A percentile compares a stretch with the other conserved stretches of the same genome.
Conservation (phyloP, 2,797 vertebrate species). For the Hippopotamyrus pictus region DNA sequence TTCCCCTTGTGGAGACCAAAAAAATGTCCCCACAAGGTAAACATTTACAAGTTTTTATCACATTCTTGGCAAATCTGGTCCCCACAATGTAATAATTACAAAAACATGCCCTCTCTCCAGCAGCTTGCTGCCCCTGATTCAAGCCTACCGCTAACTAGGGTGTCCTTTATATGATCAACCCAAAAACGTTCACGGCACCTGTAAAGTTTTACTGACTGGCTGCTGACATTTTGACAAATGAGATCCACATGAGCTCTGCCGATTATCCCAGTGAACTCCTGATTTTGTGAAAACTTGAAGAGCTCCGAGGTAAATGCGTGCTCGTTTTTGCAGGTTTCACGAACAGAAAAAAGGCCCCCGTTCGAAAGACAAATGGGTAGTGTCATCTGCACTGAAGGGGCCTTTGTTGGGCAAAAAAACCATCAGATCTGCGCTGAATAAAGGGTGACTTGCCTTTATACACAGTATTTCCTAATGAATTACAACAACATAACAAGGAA, state of each 20-base stretch:
- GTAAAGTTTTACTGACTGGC: slow-evolving; percentile 41
- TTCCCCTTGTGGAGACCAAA: not conserved
- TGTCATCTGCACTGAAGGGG: slow-evolving; percentile 61
- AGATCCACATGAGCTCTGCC: slow-evolving; percentile 28
- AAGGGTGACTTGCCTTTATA: slow-evolving; percentile 60
- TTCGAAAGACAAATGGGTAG: slow-evolving; percentile 67
- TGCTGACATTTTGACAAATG: slow-evolving; percentile 42
- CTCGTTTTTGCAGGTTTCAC: slow-evolving; percentile 29
- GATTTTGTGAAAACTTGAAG: slow-evolving; percentile 16
- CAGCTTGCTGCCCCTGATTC: slow-evolving; percentile 6
- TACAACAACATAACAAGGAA: slow-evolving; percentile 51
- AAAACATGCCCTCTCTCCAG: slow-evolving; percentile 41
- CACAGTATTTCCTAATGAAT: slow-evolving; percentile 60
- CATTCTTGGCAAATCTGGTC: not conserved
- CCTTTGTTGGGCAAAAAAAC: slow-evolving; percentile 40
- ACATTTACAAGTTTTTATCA: not conserved
- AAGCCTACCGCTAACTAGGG: not conserved
- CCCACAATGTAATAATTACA: not conserved
- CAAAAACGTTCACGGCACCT: not conserved
- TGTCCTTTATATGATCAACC: not conserved
- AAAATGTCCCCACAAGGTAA: not conserved
- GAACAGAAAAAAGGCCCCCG: slow-evolving; percentile 49
- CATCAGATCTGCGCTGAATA: slow-evolving; percentile 52
- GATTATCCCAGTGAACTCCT: slow-evolving; percentile 7
- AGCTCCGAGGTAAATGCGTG: slow-evolving; percentile 37